Conservation (phyloP, 2,888 invertebrate genomes). For the Zeuzera pyrina region DNA sequence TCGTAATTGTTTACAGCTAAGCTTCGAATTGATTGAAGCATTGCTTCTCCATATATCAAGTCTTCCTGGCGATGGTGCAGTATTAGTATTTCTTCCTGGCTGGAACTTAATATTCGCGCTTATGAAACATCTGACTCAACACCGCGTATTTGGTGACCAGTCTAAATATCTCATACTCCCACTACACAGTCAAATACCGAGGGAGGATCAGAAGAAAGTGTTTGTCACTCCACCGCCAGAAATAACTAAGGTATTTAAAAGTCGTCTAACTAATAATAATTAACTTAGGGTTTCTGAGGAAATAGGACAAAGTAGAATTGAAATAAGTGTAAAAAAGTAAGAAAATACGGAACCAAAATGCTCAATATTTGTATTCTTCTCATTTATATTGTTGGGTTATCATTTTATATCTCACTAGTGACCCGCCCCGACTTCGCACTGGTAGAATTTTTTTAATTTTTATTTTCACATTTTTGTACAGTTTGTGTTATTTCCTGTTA, state of each 20-base stretch:
- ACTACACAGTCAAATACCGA: slow-evolving; percentile 96
- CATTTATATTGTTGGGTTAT: no score
- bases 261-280: no score
- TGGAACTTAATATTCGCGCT: slow-evolving; percentile 97
- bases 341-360: no score
- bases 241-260: slow-evolving; percentile 83
- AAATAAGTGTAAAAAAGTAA: no score
- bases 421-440: no score
- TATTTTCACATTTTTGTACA: no score
- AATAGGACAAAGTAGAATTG: no score
- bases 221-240: slow-evolving; percentile 89
- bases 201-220: slow-evolving; percentile 95
- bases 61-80: slow-evolving; percentile 83
- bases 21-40: slow-evolving; percentile 93
- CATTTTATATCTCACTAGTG: no score
- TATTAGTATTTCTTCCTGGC: slow-evolving; percentile 94
- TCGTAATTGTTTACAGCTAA: slow-evolving; percentile 76
- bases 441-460: no score
- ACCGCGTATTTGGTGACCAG: slow-evolving; percentile 77
- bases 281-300: no score
- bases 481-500: no score
- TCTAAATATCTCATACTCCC: slow-evolving; percentile 86
- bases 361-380: no score
- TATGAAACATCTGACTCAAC: slow-evolving; percentile 84
- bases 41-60: slow-evolving; percentile 77